These are phyloP conservation scores for Camarhynchus parvulus DNA, from an alignment of 2,113 vertebrate genomes.

Conservation along the genomic window DNA sequence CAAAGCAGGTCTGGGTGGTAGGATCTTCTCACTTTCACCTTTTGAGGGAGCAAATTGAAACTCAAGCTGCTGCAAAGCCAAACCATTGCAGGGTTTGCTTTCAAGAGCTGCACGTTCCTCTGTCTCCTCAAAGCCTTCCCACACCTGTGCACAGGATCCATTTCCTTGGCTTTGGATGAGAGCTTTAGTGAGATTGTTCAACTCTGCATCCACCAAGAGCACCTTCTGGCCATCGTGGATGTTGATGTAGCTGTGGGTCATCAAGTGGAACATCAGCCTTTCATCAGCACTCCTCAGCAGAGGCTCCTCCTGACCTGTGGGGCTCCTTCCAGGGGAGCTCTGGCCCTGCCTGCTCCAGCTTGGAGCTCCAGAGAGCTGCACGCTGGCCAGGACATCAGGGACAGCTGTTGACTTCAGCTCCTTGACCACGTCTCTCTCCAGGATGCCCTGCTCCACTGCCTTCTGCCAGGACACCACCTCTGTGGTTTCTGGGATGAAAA, in stretches of 20 bases:
- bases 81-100: background rate
- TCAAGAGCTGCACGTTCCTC: background rate
- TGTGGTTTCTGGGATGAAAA: slow-evolving; percentile 83
- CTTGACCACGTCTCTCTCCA: slow-evolving; percentile 71
- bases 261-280: slow-evolving; percentile 81
- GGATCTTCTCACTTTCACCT: background rate
- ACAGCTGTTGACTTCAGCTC: slow-evolving; percentile 77
- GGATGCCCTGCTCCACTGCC: slow-evolving; percentile 70
- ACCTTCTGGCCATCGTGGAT: slow-evolving; percentile 83
- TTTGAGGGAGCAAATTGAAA: background rate
- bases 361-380: slow-evolving; percentile 71
- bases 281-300: slow-evolving; percentile 35
- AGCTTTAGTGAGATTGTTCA: slow-evolving; percentile 38
- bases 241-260: slow-evolving; percentile 90
- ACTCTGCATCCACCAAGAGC: slow-evolving; percentile 83
- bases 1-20: background rate
- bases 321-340: slow-evolving; percentile 11
- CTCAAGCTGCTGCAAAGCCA: background rate
- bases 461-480: slow-evolving; percentile 81
- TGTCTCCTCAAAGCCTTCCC: slow-evolving; percentile 15
- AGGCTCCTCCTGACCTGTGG: background rate
- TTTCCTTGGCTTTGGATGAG: background rate
- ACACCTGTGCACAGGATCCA: background rate
- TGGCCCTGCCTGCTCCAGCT: slow-evolving; percentile 60
- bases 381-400: slow-evolving; percentile 80